Evolutionary conservation across 2,888 invertebrate species (phyloP), one percentile per base, ranked within the genome.

Genomic region (Stenodema calcarata): DNA sequence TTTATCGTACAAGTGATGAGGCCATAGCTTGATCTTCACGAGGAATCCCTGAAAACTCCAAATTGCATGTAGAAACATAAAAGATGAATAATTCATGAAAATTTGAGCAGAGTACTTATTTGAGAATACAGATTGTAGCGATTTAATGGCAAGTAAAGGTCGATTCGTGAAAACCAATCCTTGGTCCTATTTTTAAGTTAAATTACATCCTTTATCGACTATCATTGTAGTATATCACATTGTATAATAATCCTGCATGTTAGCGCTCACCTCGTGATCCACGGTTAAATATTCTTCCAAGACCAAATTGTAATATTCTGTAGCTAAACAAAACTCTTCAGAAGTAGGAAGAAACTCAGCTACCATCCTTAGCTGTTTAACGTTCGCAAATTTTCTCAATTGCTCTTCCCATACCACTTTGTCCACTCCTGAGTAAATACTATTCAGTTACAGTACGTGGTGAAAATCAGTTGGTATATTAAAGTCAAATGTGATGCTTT

Each of bases 221-320:
- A 35, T 35, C 35, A 35, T 35, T 35, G 7, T 7, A 35, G 35
- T 7, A 35, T 35, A 35, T n/a, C n/a, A n/a, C n/a, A n/a, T n/a
- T 2, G 18, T 18, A 70, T 3, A 27, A 27, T 4, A 35, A 35
- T 35, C 7, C 35, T 35, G 23, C n/a, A 54, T 35, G 3, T 76
- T 18, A 70, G 2, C 9, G 54, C 89, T 89, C 91, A 93, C 94
- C 91, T 93, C 92, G 6, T 95, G 94, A 91, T 98, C 97, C 82
- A 95, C 93, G 91, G 96, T 95, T 0, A 99, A 92, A 91, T 96
- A 98, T 91, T 99, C 98, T 90, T 95, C 97, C 35, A 99, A 93
- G 88, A 99, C 97, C 94, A 98, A 95, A 92, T 99, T 98, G 91
- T 99, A 99, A 88, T 98, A 95, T 84, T 96, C 94, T 0, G 96